phyloP scores from a whole-genome alignment of 1,140 invertebrate genomes.

The Temnothorax curvispinosus region DNA sequence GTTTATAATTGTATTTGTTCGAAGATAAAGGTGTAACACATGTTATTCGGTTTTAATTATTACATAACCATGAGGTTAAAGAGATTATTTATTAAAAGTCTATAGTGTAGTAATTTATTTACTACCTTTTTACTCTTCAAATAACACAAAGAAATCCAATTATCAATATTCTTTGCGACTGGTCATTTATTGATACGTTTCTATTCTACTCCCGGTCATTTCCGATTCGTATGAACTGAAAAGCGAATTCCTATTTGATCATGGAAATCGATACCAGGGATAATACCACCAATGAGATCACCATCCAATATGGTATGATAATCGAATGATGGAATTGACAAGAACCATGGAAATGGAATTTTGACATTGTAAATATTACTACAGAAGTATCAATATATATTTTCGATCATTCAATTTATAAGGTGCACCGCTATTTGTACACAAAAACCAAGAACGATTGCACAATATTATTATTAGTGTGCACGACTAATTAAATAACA shows the following conservation, averaged over 20 bases:
- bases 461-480: not conserved
- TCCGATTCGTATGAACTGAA: slow-evolving; percentile 2
- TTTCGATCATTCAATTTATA: slow-evolving; percentile 20
- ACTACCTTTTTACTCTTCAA: not conserved
- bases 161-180: not conserved
- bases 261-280: slow-evolving; percentile 33
- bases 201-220: not conserved
- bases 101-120: not conserved
- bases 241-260: slow-evolving; percentile 45
- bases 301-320: slow-evolving; percentile 16
- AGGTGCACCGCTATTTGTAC: not conserved
- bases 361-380: slow-evolving; percentile 45
- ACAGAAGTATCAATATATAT: slow-evolving; percentile 6
- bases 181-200: not conserved
- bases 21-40: not conserved
- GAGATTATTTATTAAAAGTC: not conserved
- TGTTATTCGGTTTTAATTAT: not conserved
- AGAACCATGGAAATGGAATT: slow-evolving; percentile 47
- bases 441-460: not conserved
- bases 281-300: slow-evolving; percentile 34
- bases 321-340: slow-evolving; percentile 13
- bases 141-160: not conserved
- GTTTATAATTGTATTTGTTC: not conserved
- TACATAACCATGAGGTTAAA: not conserved
- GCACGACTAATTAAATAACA: not conserved